These are phyloP conservation scores for Bubo scandiacus DNA, from an alignment of 2,113 vertebrate species.

Conservation along the genomic window DNA sequence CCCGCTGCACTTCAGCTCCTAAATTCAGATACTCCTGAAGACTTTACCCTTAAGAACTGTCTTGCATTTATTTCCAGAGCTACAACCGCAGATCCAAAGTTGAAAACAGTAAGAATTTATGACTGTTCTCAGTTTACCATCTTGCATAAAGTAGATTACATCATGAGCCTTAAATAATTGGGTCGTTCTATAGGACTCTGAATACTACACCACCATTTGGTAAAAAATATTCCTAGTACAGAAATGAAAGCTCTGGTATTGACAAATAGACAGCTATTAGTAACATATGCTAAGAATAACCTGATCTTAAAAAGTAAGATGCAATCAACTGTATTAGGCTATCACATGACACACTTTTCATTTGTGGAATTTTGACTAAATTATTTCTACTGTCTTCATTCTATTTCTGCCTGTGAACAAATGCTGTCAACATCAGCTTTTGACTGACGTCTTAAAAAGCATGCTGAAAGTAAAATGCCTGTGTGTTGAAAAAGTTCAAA, in stretches of 20 bases:
- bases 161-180: neutral
- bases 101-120: neutral
- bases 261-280: neutral
- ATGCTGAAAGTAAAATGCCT: slow-evolving; percentile 15
- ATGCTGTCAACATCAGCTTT: neutral
- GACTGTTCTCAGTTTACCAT: neutral
- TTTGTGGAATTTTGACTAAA: neutral
- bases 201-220: neutral
- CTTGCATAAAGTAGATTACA: neutral
- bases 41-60: neutral
- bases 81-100: neutral
- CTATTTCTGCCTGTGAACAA: neutral
- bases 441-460: neutral
- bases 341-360: neutral
- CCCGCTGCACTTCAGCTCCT: neutral
- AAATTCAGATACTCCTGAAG: neutral
- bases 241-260: neutral
- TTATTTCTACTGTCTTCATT: neutral
- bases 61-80: neutral
- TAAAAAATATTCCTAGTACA: neutral
- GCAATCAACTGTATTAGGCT: neutral
- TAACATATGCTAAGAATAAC: neutral
- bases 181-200: neutral
- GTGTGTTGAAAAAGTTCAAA: slow-evolving; percentile 45
- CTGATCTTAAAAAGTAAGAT: neutral